Evolutionary conservation across 92 coral and sea anemone species (phyloP).

Genomic region (Actinernus sp.): DNA sequence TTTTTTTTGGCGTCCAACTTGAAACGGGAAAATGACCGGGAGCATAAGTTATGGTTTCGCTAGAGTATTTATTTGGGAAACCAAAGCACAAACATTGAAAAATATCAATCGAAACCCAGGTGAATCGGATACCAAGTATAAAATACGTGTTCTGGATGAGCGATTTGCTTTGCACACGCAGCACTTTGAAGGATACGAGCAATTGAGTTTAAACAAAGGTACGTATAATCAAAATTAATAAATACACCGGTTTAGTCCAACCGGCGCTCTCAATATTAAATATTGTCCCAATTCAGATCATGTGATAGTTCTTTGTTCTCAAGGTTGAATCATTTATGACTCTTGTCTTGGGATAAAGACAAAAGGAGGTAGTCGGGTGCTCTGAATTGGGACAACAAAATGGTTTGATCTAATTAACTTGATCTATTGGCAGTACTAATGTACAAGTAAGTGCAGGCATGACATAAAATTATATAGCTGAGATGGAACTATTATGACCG

Average conservation of each 20-base stretch:
- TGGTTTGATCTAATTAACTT: no score
- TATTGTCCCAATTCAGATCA: no score
- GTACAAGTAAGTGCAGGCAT: no score
- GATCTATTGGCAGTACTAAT: no score
- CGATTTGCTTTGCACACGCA: conserved; percentile 13
- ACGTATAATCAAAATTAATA: no score
- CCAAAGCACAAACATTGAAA: conserved; percentile 4
- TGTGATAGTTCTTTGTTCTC: no score
- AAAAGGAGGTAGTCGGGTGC: not conserved
- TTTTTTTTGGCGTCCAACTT: conserved; percentile 6
- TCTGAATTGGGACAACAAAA: not conserved
- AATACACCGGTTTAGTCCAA: no score
- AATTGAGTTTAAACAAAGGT: conserved; percentile 30
- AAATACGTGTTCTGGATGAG: conserved; percentile 14
- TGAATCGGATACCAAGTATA: conserved; percentile 8
- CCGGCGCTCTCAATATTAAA: no score
- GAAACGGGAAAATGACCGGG: conserved; percentile 32
- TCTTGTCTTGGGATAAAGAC: not conserved
- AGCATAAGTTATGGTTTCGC: conserved; percentile 26
- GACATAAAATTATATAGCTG: no score
- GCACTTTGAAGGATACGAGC: conserved; percentile 29
- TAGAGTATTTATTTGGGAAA: conserved; percentile 29
- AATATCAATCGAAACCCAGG: not conserved
- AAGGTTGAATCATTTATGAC: no score
- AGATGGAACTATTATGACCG: no score